Base-by-base conservation (phyloP, 1,140 invertebrate genomes). In the Euura saliciscinereae region DNA sequence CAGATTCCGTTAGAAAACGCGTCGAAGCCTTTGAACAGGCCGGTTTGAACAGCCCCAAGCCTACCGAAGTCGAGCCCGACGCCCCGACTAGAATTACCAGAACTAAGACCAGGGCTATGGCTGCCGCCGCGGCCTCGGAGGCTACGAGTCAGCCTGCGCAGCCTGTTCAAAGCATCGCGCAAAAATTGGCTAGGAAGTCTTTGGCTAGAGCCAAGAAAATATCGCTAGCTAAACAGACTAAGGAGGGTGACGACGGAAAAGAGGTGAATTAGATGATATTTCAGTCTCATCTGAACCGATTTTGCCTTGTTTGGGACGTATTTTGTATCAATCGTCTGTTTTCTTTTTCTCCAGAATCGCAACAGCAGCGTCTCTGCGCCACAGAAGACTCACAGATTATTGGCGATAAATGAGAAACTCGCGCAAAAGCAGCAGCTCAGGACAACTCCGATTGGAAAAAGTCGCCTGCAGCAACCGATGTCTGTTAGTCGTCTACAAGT, bases 21-120 rank as follows among this genome's bases (percentile, higher is more conserved):
- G 90, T 92, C 0, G 88, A 91, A 74, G 91, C 91, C 2, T 92
- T 91, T 74, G 91, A 91, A 74, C 90, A 91, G 76, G 85, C 77
- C 10, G 79, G 70, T 42, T 28, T 80, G 13, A 75, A 74, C 4
- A 86, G 79, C 75, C 83, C 83, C 1, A 80, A 80, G 8, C 43
- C 76, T 51, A 66, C 71, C 6, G 77, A 80, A 3, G 68, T 72
- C 6, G 77, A 80, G 3, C 11, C 74, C 3, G 77, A 79, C 44
- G 66, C 64, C 28, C 78, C 75, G 4, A 81, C 69, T 65, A 80
- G 84, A 73, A 45, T 86, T 8, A 88, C 87, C 0, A 84, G 87
- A 75, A 88, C 86, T 0, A 88, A 88, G 74, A 88, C 86, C 28
- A 79, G 82, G 1, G 85, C 85, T 28, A 73, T 82, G 72, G 79